Percentiles rank a stretch among this genome's conserved stretches.
Evolutionary conservation across 1,140 invertebrate species (phyloP).

Genomic region (Charaxes varanes): DNA sequence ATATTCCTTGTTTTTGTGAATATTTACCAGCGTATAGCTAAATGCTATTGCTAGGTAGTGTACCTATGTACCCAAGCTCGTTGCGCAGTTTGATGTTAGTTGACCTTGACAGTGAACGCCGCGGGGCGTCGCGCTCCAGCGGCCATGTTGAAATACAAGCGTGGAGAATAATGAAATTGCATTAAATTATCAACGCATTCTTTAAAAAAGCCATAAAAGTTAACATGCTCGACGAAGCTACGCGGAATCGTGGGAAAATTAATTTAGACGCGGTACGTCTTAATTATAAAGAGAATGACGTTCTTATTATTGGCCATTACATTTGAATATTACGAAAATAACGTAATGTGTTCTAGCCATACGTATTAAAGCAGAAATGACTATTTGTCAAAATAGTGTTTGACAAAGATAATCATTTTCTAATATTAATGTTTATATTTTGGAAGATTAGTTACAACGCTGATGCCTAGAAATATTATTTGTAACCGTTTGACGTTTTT

Average conservation of each 20-base stretch:
- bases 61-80: conserved; percentile 28
- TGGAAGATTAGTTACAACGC: too few relatives aligned
- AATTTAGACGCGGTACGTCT: background rate
- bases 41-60: conserved; percentile 11
- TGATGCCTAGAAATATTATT: too few relatives aligned
- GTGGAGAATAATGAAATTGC: conserved; percentile 57
- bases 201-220: conserved; percentile 16
- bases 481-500: too few relatives aligned
- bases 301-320: background rate
- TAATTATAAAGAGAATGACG: background rate
- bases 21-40: conserved; percentile 14
- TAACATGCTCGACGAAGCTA: background rate
- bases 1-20: conserved; percentile 13
- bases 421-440: too few relatives aligned
- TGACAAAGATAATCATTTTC: too few relatives aligned
- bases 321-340: too few relatives aligned
- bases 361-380: too few relatives aligned
- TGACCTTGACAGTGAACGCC: conserved; percentile 69
- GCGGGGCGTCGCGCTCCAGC: conserved; percentile 61
- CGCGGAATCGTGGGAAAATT: conserved; percentile 6
- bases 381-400: too few relatives aligned
- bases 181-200: conserved; percentile 54
- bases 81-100: conserved; percentile 65
- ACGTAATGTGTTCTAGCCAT: too few relatives aligned
- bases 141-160: conserved; percentile 58